Conservation (phyloP, 2,797 vertebrate genomes). For the Morelia viridis region DNA sequence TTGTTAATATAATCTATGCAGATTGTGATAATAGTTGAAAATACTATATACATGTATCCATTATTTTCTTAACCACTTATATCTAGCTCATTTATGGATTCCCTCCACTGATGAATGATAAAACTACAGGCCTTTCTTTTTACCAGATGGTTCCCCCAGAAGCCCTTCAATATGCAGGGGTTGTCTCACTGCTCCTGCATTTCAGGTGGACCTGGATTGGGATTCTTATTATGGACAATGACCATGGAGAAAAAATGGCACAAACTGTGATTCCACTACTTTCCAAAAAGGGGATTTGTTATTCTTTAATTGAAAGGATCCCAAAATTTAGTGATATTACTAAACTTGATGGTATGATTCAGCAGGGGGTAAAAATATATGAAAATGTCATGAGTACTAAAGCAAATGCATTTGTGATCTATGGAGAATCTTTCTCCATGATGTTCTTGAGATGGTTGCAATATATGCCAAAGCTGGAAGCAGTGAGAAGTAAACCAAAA, state of each 20-base stretch:
- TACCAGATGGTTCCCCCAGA: conserved; percentile 12
- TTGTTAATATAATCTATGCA: no score
- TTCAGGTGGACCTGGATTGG: conserved; percentile 10
- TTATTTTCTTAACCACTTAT: not conserved
- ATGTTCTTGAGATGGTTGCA: not conserved
- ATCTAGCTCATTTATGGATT: not conserved
- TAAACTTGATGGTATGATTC: not conserved
- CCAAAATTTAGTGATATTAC: not conserved
- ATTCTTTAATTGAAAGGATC: not conserved
- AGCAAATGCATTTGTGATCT: not conserved
- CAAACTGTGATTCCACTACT: not conserved
- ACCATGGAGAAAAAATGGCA: not conserved
- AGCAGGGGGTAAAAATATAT: not conserved
- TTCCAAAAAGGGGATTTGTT: not conserved
- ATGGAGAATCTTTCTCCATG: not conserved
- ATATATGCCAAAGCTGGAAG: not conserved
- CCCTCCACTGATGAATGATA: not conserved
- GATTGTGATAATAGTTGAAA: not conserved
- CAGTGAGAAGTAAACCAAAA: not conserved
- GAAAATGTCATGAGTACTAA: not conserved
- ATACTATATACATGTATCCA: not conserved
- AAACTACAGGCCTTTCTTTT: not conserved
- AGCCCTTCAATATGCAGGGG: not conserved
- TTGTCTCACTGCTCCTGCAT: not conserved
- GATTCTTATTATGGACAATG: not conserved